Conservation (phyloP, 2,888 invertebrate genomes). For the Isoperla grammatica region DNA sequence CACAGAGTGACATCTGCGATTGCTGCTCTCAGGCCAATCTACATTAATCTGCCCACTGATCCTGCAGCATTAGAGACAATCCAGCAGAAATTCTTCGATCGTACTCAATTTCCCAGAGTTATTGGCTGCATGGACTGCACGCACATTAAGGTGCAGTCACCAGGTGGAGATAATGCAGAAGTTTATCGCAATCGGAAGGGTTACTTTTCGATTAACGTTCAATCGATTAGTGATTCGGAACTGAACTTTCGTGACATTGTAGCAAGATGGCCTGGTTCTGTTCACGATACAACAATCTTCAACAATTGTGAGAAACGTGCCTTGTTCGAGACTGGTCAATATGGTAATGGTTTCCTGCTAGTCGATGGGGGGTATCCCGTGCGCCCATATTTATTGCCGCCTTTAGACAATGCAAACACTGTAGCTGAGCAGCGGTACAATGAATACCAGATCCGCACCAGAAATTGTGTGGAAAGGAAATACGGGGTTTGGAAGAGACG, state of each 20-base stretch:
- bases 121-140: slow-evolving; percentile 20
- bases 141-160: slow-evolving; percentile 16
- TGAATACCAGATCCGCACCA: slow-evolving; percentile 36
- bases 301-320: slow-evolving; percentile 18
- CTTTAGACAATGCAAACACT: slow-evolving; percentile 33
- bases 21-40: no score
- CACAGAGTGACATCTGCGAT: no score
- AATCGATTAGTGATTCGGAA: no score
- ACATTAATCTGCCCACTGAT: no score
- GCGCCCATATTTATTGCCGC: slow-evolving; percentile 35
- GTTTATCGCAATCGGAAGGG: slow-evolving; percentile 17
- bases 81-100: neutral
- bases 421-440: slow-evolving; percentile 36
- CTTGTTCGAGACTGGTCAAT: slow-evolving; percentile 33
- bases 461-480: slow-evolving; percentile 37
- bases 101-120: slow-evolving; percentile 1
- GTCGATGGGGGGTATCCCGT: slow-evolving; percentile 38
- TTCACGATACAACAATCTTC: neutral
- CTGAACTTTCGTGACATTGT: slow-evolving; percentile 23
- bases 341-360: slow-evolving; percentile 34
- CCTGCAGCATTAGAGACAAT: neutral
- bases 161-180: slow-evolving; percentile 13
- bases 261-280: neutral
- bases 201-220: slow-evolving; percentile 11
- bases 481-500: slow-evolving; percentile 36